Evolutionary conservation across 2,797 vertebrate species (phyloP).

Genomic region (Halcyon leucocephala): DNA sequence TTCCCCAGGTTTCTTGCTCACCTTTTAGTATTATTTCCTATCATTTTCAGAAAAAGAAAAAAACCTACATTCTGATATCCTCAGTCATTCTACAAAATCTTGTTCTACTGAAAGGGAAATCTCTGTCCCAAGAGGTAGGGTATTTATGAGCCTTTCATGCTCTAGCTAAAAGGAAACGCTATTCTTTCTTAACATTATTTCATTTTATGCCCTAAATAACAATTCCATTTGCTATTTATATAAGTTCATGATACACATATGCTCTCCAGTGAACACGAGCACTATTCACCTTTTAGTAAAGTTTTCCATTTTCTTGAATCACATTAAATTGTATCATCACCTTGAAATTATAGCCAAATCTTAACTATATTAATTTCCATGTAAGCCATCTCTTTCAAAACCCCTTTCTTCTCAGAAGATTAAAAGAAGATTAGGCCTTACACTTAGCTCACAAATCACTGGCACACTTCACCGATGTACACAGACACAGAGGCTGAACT

Average conservation of each 20-base stretch:
- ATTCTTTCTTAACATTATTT: background rate
- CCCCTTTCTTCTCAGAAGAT: background rate
- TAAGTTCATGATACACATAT: background rate
- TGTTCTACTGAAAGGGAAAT: background rate
- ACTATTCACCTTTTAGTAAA: background rate
- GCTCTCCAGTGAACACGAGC: background rate
- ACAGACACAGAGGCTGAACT: background rate
- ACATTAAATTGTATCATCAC: background rate
- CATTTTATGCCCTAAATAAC: background rate
- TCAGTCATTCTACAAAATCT: background rate
- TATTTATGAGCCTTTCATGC: background rate
- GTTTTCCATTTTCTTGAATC: background rate
- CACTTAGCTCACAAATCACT: background rate
- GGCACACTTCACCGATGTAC: background rate
- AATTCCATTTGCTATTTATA: background rate
- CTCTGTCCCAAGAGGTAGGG: background rate
- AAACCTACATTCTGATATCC: background rate
- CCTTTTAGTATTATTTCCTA: background rate
- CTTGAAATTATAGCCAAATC: background rate
- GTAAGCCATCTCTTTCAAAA: background rate
- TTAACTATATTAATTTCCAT: background rate
- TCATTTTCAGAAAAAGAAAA: background rate
- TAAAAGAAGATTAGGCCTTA: background rate
- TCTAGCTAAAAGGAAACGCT: background rate
- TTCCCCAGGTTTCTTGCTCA: background rate